Evolutionary conservation across 2,113 vertebrate genomes (phyloP), one percentile per base, ranked within the genome.

Genomic region (Phyllopteryx taeniolatus): DNA sequence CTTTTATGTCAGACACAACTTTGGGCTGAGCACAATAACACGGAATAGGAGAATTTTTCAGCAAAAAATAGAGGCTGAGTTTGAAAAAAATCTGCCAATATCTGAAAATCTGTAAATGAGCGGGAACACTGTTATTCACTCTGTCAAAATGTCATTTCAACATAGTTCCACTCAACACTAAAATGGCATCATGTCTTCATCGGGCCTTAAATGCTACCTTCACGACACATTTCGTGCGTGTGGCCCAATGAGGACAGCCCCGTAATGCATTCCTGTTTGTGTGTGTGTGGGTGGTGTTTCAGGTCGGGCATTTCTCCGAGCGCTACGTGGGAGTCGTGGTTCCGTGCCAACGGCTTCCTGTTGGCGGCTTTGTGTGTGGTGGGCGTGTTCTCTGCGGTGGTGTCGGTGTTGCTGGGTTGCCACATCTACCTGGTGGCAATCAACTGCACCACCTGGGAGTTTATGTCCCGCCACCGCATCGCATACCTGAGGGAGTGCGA

Each of bases 371-470:
- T 96, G 68, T 31, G 85, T 1, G 46, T 96, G 47, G 89, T 94
- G 0, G 73, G 77, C 0, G 11, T 95, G 47, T 93, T 94, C 80
- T 92, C 93, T 0, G 5, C 76, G 63, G 93, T 95, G 49, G 91
- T 91, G 7, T 4, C 83, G 47, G 83, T 98, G 78, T 93, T 99
- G 75, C 91, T 99, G 14, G 83, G 89, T 77, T 96, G 93, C 0
- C 96, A 99, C 64, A 86, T 97, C 70, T 98, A 98, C 86, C 93
- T 99, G 85, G 94, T 94, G 68, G 94, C 96, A 9, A 89, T 91
- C 86, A 97, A 96, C 89, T 93, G 91, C 75, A 99, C 97, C 68
- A 98, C 95, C 66, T 98, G 97, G 97, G 97, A 99, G 82, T 98
- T 98, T 91, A 95, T 98, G 93, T 96, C 96, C 0, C 92, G 90